Evolutionary conservation across 2,113 vertebrate species (phyloP), one percentile per base, ranked within the genome.

Genomic region (Cyprinodon brontotheroides): DNA sequence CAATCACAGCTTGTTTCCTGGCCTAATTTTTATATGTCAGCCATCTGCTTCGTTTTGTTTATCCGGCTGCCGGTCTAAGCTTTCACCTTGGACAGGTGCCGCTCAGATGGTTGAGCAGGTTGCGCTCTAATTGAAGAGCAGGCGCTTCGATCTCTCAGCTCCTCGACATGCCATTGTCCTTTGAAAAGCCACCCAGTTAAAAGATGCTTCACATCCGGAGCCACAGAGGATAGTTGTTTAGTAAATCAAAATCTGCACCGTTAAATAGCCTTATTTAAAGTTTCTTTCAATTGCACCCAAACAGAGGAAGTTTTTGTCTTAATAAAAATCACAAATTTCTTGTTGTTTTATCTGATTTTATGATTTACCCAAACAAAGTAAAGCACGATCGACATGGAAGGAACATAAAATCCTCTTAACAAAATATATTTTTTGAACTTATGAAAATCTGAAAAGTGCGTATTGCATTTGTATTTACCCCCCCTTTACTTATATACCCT

Each of bases 191-290:
- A 20, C 4, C 2, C 38, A 65, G 40, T 20, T 37, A 6, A 38
- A 64, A 72, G 43, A 50, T 36, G 43, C 14, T 64, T 37, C 48
- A 40, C 57, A 65, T 48, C 50, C 72, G 20, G 14, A 65, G 38
- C n/a, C n/a, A 17, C 22, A 15, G 14, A 43, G 8, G 41, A 29
- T n/a, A 20, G 48, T 41, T n/a, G 7, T 11, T 29, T 4, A 7
- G 11, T 22, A 12, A 10, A 50, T 22, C 10, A 48, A 36, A 50
- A 2, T 29, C 20, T 10, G 17, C n/a, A 22, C 39, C n/a, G 15
- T 38, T 37, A 20, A 68, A 39, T n/a, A 22, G 57, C 68, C 80
- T 72, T 13, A 72, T 91, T 83, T 78, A 75, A 64, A 43, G 47
- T 62, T 50, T 53, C 50, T 53, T 17, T 3, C 50, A 17, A 53